A percentile compares a stretch with the other conserved stretches of the same genome.
These are phyloP conservation scores for Setophaga coronata DNA, from an alignment of 2,113 vertebrate genomes.

Conservation along the genomic window DNA sequence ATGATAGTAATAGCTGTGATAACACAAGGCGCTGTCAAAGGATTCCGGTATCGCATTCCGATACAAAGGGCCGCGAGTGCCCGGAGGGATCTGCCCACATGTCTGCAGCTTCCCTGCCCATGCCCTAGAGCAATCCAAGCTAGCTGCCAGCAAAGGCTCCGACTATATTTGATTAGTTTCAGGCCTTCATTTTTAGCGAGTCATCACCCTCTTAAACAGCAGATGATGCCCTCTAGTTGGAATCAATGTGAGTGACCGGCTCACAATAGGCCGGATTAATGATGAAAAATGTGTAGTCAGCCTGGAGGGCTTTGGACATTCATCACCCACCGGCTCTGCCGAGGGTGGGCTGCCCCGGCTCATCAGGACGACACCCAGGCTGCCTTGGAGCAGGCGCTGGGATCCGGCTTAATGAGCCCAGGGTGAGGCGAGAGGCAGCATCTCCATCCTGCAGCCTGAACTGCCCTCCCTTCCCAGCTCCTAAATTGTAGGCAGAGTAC, in stretches of 20 bases:
- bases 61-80: neutral
- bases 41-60: constrained; percentile 53
- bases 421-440: neutral
- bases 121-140: constrained; percentile 36
- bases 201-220: constrained; percentile 81
- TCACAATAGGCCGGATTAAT: constrained; percentile 95
- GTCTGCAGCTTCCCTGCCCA: constrained; percentile 26
- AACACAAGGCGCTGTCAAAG: neutral
- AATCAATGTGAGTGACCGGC: constrained; percentile 90
- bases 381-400: constrained; percentile 35
- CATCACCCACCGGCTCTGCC: constrained; percentile 86
- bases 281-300: constrained; percentile 98
- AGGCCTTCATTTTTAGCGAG: constrained; percentile 80
- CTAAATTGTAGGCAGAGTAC: fast-evolving
- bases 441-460: neutral
- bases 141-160: constrained; percentile 61
- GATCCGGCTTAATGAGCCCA: constrained; percentile 2
- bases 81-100: constrained; percentile 38
- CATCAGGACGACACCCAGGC: constrained; percentile 68
- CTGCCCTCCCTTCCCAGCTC: neutral
- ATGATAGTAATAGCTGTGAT: neutral
- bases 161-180: constrained; percentile 77
- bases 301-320: constrained; percentile 84
- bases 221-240: constrained; percentile 86
- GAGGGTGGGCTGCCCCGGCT: constrained; percentile 76